Base-by-base conservation (phyloP, 2,888 invertebrate species). In the Troides aeacus region DNA sequence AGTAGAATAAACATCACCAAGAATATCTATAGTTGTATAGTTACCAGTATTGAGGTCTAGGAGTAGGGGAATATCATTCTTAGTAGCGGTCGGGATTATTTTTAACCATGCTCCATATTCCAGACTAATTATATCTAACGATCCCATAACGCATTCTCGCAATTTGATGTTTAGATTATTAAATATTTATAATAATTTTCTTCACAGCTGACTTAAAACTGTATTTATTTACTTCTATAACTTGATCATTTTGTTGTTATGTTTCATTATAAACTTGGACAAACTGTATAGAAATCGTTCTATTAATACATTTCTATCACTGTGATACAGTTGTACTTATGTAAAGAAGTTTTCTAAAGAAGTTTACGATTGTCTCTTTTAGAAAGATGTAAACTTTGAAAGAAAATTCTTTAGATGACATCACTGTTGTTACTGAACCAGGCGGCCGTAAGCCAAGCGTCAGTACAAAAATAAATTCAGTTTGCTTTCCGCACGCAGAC, bases 51-150 rank as follows among this genome's bases (percentile, higher is more conserved):
- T 24, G 58, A 24, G 36, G 59, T 59, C 30, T 59, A 59, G 30
- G 30, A 30, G 8, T 24, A 58, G 21, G 46, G 58, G 36, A 42
- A 42, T 15, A 42, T 57, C 65, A 24, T 60, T 60, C 59, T 59
- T 66, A 30, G 50, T 36, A 56, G 36, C 61, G 24, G 53, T 30
- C 36, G 30, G 36, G 4, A n/a, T 57, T 67, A 67, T 67, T 67
- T 62, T 67, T 67, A 67, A n/a, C 56, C 46, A 15, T 62, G 61
- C 24, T 62, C 62, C 24, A 67, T 67, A 61, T 61, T 56, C 53
- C 39, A 10, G 24, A 24, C 56, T 60, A 60, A 66, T 61, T 53
- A 65, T 65, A 46, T 23, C 56, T 42, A 57, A 62, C 30, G 58
- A 68, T 36, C 50, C 7, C 39, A 53, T 66, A 62, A 18, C 12